A percentile compares a stretch with the other conserved stretches of the same genome.
Conservation (phyloP, 2,113 vertebrate species). For the Chionomys nivalis region DNA sequence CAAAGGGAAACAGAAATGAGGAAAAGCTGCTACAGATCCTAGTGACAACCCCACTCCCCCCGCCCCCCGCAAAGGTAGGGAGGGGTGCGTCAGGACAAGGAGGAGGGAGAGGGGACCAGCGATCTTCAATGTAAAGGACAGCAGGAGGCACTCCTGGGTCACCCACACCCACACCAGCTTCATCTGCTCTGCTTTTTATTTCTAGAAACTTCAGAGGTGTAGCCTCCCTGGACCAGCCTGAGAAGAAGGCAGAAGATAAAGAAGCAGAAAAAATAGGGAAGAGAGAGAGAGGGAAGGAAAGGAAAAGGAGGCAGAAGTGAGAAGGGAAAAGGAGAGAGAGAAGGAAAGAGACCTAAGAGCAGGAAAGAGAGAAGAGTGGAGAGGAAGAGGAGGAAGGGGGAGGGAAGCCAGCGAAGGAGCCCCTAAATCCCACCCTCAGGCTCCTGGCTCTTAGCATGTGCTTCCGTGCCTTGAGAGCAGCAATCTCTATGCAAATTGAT, state of each 20-base stretch:
- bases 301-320: rapidly evolving
- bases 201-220: background rate
- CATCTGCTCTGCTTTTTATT: background rate
- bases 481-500: background rate
- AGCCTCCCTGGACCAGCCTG: background rate
- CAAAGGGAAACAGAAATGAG: background rate
- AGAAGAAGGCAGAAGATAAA: background rate
- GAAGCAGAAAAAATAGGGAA: no score
- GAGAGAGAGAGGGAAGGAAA: rapidly evolving
- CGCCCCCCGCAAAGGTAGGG: background rate
- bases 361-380: rapidly evolving
- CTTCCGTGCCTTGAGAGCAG: background rate
- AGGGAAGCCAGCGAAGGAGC: rapidly evolving
- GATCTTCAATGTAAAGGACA: background rate
- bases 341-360: rapidly evolving
- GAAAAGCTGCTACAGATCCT: background rate
- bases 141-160: background rate
- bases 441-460: background rate
- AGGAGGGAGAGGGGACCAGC: no score
- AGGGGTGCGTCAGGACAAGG: background rate
- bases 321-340: rapidly evolving
- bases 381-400: rapidly evolving
- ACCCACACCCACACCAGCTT: background rate
- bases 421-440: background rate
- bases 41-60: no score